These are phyloP conservation scores for Diachasmimorpha longicaudata DNA, from an alignment of 1,140 invertebrate genomes.

Conservation along the genomic window DNA sequence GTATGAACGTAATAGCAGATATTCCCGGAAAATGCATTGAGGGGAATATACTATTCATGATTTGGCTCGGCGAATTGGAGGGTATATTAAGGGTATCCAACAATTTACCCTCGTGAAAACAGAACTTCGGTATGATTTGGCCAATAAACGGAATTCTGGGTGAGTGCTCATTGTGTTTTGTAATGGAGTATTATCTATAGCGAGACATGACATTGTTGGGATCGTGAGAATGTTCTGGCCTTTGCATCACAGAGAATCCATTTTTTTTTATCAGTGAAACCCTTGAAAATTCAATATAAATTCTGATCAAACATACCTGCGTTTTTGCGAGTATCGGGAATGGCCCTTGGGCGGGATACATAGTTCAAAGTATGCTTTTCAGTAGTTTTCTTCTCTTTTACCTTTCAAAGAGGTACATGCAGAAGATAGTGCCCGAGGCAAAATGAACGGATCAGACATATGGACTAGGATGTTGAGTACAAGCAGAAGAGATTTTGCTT, in stretches of 20 bases:
- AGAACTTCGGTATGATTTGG: no score
- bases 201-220: not conserved
- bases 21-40: not conserved
- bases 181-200: not conserved
- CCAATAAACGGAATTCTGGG: no score
- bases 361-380: not conserved
- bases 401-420: not conserved
- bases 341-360: not conserved
- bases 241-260: not conserved
- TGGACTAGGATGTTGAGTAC: not conserved
- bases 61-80: not conserved
- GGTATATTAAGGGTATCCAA: not conserved
- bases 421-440: not conserved
- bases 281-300: slow-evolving; percentile 23
- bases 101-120: no score
- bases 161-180: not conserved
- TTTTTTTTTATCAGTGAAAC: not conserved
- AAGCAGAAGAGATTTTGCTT: slow-evolving; percentile 7
- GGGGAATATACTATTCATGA: not conserved
- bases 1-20: not conserved
- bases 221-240: slow-evolving; percentile 13
- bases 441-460: not conserved
- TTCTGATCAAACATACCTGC: slow-evolving; percentile 13
- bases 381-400: not conserved
- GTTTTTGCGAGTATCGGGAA: not conserved